Percentiles rank a stretch among this genome's conserved stretches.
Conservation (phyloP, 2,113 vertebrate species). For the Pongo pygmaeus region DNA sequence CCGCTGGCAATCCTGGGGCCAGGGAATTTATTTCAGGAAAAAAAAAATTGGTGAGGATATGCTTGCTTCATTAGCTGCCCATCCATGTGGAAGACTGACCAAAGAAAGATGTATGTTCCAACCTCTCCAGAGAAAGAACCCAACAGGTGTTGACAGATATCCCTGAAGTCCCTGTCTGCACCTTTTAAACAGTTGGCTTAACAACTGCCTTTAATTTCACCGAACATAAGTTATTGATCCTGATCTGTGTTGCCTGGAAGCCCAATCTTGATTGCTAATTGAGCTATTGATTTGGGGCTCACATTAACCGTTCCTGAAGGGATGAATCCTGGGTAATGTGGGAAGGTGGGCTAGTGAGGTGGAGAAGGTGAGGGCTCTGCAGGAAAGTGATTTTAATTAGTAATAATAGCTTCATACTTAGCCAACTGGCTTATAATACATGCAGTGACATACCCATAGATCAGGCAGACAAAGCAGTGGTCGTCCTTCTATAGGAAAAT, state of each 20-base stretch:
- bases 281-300: constrained; percentile 85
- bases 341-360: constrained; percentile 16
- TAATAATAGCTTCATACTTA: constrained; percentile 69
- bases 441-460: background rate
- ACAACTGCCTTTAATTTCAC: constrained; percentile 88
- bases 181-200: constrained; percentile 87
- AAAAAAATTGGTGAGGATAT: constrained; percentile 72
- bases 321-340: constrained; percentile 67
- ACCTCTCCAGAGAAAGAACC: constrained; percentile 79
- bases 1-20: constrained; percentile 48
- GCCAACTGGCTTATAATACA: background rate
- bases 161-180: constrained; percentile 74
- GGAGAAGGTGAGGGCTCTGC: background rate
- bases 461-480: background rate
- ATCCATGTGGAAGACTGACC: constrained; percentile 76
- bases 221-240: constrained; percentile 87
- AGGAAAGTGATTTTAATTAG: constrained; percentile 66
- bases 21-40: constrained; percentile 75
- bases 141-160: constrained; percentile 75
- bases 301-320: constrained; percentile 79
- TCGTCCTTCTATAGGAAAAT: constrained; percentile 63
- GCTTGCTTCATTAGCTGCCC: constrained; percentile 80
- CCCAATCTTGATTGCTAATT: constrained; percentile 86
- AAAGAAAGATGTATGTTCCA: constrained; percentile 77
- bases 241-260: constrained; percentile 83